Evolutionary conservation across 2,113 vertebrate genomes (phyloP).

Genomic region (Setophaga petechia): DNA sequence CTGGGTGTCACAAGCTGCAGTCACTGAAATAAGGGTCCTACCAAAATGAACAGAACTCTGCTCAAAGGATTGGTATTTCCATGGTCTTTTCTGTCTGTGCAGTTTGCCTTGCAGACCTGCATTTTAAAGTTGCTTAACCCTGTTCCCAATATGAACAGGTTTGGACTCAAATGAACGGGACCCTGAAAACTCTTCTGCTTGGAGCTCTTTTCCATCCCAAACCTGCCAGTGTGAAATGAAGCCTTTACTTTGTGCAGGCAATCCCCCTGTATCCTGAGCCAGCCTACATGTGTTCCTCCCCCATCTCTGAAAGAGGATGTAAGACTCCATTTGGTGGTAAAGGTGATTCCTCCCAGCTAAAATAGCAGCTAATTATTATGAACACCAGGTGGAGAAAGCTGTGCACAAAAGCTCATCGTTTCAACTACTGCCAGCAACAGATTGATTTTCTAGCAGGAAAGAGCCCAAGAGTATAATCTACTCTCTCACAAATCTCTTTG

Average conservation of each 20-base stretch:
- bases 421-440: not conserved
- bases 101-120: not conserved
- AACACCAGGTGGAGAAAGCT: constrained; percentile 1
- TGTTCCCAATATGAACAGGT: not conserved
- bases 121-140: not conserved
- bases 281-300: not conserved
- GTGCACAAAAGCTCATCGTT: not conserved
- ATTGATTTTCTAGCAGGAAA: not conserved
- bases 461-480: not conserved
- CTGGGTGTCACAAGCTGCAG: not conserved
- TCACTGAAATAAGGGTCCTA: not conserved
- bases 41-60: not conserved
- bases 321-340: not conserved
- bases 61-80: not conserved
- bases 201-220: not conserved
- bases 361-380: constrained; percentile 1
- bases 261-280: not conserved
- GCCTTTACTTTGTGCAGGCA: not conserved
- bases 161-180: not conserved
- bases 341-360: not conserved
- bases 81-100: not conserved
- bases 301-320: not conserved
- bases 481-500: not conserved
- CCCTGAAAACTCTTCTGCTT: not conserved
- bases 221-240: not conserved